Base-by-base conservation (phyloP, 2,888 invertebrate species). In the Andrena bucephala region DNA sequence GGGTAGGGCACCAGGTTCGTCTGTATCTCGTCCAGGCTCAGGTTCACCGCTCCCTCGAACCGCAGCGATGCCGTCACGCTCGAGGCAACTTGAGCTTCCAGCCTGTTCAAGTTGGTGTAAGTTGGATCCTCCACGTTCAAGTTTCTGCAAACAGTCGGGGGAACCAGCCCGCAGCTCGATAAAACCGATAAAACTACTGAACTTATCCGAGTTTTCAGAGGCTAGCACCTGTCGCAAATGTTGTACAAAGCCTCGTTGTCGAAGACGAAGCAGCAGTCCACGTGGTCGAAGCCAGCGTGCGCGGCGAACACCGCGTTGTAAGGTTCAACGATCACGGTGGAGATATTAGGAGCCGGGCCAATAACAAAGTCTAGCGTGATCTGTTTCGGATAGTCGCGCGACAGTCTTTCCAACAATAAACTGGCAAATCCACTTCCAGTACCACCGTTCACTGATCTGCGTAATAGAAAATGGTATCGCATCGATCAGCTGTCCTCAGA, bases 1-100 rank as follows among this genome's bases (percentile, higher is more conserved):
- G 98, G 98, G 94, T 97, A 98, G 0, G 98, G 98, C 48, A 98
- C 96, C 76, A 97, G 93, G 91, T 97, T 97, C 1, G 97, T 97
- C 92, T 97, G 96, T 90, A 98, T 96, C 92, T 98, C 98, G 8
- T 96, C 95, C 65, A 98, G 94, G 89, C 95, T 95, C 0, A 97
- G 95, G 89, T 96, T 96, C 29, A 96, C 92, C 1, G 96, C 95
- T 0, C 96, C 96, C 89, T 96, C 95, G 86, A 97, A 97, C 80
- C 97, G 95, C 88, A 97, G 94, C 0, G 97, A 96, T 7, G 97
- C 96, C 6, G 97, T 97, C 90, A 96, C 95, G 36, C 96, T 95
- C 0, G 97, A 96, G 8, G 96, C 95, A 2, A 97, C 96, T 94
- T 96, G 96, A 13, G 96, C 97, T 84, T 97, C 95, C 16, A 98